These are phyloP conservation scores for Paramuricea clavata DNA, from an alignment of 92 coral and sea anemone species.

Conservation along the genomic window DNA sequence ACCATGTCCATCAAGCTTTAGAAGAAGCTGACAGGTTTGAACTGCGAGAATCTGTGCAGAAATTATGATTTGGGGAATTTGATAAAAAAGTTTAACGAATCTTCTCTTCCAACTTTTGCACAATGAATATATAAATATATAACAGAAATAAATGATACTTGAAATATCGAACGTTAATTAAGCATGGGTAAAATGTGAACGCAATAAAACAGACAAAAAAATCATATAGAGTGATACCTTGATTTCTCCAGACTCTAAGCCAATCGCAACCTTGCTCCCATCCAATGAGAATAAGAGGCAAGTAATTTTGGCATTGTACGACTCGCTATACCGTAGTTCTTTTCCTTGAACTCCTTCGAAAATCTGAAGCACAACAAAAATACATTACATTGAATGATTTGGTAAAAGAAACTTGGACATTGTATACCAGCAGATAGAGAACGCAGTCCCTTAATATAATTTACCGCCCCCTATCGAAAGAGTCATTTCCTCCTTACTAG, in stretches of 20 bases:
- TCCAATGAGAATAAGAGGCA: slow-evolving; percentile 73
- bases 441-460: neutral
- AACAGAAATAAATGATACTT: neutral
- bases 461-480: neutral
- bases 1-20: slow-evolving; percentile 13
- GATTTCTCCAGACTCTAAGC: slow-evolving; percentile 77
- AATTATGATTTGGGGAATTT: too few species aligned
- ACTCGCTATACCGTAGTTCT: slow-evolving; percentile 71
- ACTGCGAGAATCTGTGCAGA: slow-evolving; percentile 18
- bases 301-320: slow-evolving; percentile 66
- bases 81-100: neutral
- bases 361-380: slow-evolving; percentile 59
- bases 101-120: neutral
- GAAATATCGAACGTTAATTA: too few species aligned
- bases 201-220: neutral
- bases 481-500: neutral
- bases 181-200: neutral
- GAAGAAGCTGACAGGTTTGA: neutral
- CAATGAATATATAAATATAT: neutral
- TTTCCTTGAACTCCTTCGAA: slow-evolving; percentile 72
- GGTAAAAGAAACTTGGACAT: neutral
- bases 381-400: neutral
- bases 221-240: slow-evolving; percentile 71
- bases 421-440: neutral
- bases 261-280: slow-evolving; percentile 77